Evolutionary conservation across 2,888 invertebrate species (phyloP).

Genomic region (Steromphala cineraria): DNA sequence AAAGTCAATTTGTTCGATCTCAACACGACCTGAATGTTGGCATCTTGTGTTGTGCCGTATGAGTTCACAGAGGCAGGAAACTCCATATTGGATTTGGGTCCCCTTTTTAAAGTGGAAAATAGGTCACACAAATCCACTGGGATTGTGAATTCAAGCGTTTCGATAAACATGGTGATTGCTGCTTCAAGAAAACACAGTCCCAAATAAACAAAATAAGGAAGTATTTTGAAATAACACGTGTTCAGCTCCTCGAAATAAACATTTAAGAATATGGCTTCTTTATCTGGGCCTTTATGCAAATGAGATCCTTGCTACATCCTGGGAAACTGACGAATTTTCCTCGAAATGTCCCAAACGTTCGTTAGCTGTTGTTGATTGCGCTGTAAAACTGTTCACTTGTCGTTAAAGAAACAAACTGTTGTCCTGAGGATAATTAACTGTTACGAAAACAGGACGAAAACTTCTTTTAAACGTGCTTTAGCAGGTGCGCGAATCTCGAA

Average conservation of each 20-base stretch:
- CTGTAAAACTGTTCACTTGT: background rate
- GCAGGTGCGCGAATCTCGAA: background rate
- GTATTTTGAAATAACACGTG: too few relatives aligned
- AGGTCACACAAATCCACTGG: slow-evolving; percentile 11
- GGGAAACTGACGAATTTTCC: too few relatives aligned
- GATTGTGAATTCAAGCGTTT: slow-evolving; percentile 8
- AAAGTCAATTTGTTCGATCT: slow-evolving; percentile 13
- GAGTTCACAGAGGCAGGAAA: slow-evolving; percentile 1
- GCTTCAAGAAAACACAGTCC: background rate
- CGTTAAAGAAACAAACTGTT: background rate
- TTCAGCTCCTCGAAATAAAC: too few relatives aligned
- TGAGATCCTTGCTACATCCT: background rate
- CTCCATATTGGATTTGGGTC: background rate
- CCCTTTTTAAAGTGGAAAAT: background rate
- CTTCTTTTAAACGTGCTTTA: background rate
- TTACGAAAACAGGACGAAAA: background rate
- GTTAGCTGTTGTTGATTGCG: background rate
- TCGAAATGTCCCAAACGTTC: too few relatives aligned
- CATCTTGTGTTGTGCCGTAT: slow-evolving; percentile 15
- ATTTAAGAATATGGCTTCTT: background rate
- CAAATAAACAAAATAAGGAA: background rate
- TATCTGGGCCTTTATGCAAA: slow-evolving; percentile 14
- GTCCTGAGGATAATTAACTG: background rate
- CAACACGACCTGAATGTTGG: slow-evolving; percentile 2
- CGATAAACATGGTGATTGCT: slow-evolving; percentile 2